Evolutionary conservation across 2,113 vertebrate genomes (phyloP).

Genomic region (Micronisus gabar): DNA sequence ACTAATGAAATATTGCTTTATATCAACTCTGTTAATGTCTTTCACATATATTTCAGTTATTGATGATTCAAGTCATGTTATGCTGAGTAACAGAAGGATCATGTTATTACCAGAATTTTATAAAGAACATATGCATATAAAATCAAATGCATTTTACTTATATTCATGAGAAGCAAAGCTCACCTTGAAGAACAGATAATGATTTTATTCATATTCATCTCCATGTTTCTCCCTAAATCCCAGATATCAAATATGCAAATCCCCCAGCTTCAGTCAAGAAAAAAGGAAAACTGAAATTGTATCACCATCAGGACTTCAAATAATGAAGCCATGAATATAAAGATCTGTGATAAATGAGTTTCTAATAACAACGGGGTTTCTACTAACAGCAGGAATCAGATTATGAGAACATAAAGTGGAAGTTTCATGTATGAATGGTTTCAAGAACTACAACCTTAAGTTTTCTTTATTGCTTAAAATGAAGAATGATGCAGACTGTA

Average conservation of each 20-base stretch:
- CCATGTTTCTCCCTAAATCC: constrained; percentile 39
- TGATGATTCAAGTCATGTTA: constrained; percentile 10
- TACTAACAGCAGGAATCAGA: constrained; percentile 25
- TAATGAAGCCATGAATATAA: constrained; percentile 47
- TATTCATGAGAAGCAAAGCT: constrained; percentile 27
- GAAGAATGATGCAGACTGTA: background rate
- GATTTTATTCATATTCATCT: constrained; percentile 45
- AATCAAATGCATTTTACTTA: background rate
- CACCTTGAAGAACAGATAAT: constrained; percentile 50
- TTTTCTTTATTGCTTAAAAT: background rate
- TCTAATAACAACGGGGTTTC: background rate
- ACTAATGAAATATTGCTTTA: constrained; percentile 38
- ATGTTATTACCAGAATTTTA: constrained; percentile 11
- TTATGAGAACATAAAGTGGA: background rate
- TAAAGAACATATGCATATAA: background rate
- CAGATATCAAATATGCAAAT: constrained; percentile 49
- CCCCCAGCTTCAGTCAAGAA: constrained; percentile 5
- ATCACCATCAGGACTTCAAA: constrained; percentile 22
- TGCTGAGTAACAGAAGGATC: constrained; percentile 1
- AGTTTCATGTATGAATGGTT: background rate
- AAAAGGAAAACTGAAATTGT: constrained; percentile 29
- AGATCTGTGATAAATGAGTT: constrained; percentile 43
- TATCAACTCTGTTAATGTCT: constrained; percentile 11
- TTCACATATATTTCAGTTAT: constrained; percentile 22
- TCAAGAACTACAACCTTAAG: background rate